Percentiles rank a stretch among this genome's conserved stretches.
Conservation (phyloP, 2,797 vertebrate genomes). For the Catostomus latipinnis region DNA sequence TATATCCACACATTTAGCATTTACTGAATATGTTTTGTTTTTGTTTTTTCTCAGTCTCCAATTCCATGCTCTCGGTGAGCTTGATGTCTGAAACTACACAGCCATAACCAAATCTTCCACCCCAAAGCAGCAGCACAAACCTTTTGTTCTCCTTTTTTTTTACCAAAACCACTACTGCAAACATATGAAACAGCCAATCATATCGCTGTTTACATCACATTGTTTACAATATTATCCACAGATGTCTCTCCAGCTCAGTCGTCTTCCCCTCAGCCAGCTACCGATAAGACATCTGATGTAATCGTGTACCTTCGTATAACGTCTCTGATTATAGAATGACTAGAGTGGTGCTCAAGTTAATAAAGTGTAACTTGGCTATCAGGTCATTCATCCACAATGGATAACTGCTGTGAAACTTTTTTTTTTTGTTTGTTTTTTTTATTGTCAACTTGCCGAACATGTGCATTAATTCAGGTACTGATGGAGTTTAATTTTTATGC, state of each 20-base stretch:
- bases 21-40: background rate
- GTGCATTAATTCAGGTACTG: constrained; percentile 82
- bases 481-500: constrained; percentile 77
- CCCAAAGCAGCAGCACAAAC: constrained; percentile 55
- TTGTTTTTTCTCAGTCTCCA: constrained; percentile 67
- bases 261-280: constrained; percentile 82
- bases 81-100: constrained; percentile 69
- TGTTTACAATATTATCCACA: constrained; percentile 83
- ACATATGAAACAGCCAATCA: constrained; percentile 78
- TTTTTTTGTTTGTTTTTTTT: background rate
- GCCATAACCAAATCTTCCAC: constrained; percentile 72
- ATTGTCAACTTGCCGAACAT: constrained; percentile 77
- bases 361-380: constrained; percentile 76
- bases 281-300: constrained; percentile 72
- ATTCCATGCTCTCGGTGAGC: constrained; percentile 74
- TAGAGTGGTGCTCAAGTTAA: constrained; percentile 72
- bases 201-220: constrained; percentile 75
- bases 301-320: too few relatives aligned
- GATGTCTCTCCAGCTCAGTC: constrained; percentile 72
- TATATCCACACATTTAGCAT: background rate
- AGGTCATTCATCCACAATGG: constrained; percentile 77
- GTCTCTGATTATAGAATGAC: constrained; percentile 76
- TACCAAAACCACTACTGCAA: constrained; percentile 73
- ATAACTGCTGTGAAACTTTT: constrained; percentile 79
- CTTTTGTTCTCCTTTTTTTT: constrained; percentile 51